phyloP scores from a whole-genome alignment of 2,888 invertebrate genomes.

The Vanessa cardui region DNA sequence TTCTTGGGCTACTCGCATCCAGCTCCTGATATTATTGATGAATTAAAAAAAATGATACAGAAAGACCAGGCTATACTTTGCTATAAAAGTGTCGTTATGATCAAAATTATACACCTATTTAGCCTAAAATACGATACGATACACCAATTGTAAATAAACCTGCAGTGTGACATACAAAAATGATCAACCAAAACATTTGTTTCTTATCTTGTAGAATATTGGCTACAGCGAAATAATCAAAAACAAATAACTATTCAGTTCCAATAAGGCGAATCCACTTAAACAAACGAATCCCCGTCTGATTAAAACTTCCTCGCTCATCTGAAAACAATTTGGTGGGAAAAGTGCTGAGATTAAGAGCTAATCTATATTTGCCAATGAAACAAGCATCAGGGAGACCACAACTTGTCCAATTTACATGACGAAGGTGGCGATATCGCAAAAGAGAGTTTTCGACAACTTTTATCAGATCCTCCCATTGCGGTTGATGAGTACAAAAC shows the following conservation, averaged over 20 bases:
- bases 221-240: background rate
- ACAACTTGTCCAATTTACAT: constrained; percentile 80
- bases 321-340: constrained; percentile 62
- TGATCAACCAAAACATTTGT: too few relatives aligned
- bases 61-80: too few relatives aligned
- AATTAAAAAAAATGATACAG: too few relatives aligned
- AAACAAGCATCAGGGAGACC: constrained; percentile 71
- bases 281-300: constrained; percentile 27
- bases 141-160: too few relatives aligned
- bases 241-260: constrained; percentile 10
- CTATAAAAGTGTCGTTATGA: too few relatives aligned
- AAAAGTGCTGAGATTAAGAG: constrained; percentile 66
- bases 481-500: constrained; percentile 78
- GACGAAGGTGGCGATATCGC: constrained; percentile 80
- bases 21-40: too few relatives aligned
- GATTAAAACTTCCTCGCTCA: constrained; percentile 46
- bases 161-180: too few relatives aligned
- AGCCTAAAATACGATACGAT: too few relatives aligned
- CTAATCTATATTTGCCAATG: constrained; percentile 74
- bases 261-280: constrained; percentile 13
- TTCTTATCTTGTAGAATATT: too few relatives aligned
- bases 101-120: too few relatives aligned
- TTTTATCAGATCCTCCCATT: constrained; percentile 78
- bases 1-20: too few relatives aligned
- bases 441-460: constrained; percentile 77